Base-by-base conservation (phyloP, 2,888 invertebrate genomes). In the Adelphocoris suturalis region DNA sequence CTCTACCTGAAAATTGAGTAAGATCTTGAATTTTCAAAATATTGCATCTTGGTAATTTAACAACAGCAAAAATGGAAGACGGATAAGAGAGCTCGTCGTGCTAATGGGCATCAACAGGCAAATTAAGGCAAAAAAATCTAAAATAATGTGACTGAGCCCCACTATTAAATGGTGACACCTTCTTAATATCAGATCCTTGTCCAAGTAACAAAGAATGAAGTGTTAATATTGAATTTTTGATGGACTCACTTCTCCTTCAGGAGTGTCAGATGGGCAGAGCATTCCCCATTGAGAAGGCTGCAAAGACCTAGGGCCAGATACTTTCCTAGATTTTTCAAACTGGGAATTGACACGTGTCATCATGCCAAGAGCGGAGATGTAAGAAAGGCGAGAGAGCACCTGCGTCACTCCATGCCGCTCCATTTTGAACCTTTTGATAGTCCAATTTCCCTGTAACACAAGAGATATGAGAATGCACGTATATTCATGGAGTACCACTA, bases 231-330 rank as follows among this genome's bases (percentile, higher is more conserved):
- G 37, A 4, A 37, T 37, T 37, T 16, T n/a, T 57, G 5, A n/a
- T n/a, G 57, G 7, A 57, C 23, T 93, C 93, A 95, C 96, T 94
- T 99, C 99, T 92, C 99, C 99, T 95, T 99, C 99, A 4, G 99
- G 99, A 0, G 99, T 99, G 93, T 99, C 99, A 28, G 98, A 98
- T 0, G 99, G 99, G 94, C 99, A 99, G 89, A 99, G 93, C 98
- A 99, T 99, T 61, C 99, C 99, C 99, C 99, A 99, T 93, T 99
- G 99, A 11, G 98, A 98, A 0, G 98, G 97, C 93, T 99, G 99
- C 86, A 99, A 94, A 0, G 99, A 99, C 89, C 99, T 95, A 0
- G 99, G 99, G 0, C 99, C 99, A 7, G 98, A 98, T 0, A 99
- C 99, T 94, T 99, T 99, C 16, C 99, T 95, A 0, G 99, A 99